phyloP scores from a whole-genome alignment of 2,113 vertebrate genomes.

The Plestiodon gilberti region DNA sequence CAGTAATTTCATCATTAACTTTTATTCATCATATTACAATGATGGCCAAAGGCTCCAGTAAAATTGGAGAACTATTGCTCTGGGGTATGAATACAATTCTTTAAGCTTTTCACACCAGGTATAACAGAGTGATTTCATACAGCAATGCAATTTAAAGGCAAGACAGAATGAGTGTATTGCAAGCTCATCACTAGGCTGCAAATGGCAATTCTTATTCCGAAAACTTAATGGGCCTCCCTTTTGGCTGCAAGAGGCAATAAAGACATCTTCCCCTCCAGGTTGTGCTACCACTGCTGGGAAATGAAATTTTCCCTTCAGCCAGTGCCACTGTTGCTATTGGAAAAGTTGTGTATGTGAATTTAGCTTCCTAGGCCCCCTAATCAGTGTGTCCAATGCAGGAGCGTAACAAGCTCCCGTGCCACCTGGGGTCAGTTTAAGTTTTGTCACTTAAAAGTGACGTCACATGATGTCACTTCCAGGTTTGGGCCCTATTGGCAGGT shows the following conservation, averaged over 20 bases:
- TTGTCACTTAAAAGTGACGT: too few species aligned
- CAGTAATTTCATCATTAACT: conserved; percentile 5
- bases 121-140: not conserved
- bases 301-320: not conserved
- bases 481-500: too few species aligned
- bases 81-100: not conserved
- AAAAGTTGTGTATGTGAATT: not conserved
- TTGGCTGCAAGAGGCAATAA: not conserved
- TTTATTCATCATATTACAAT: not conserved
- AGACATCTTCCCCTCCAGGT: not conserved
- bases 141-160: not conserved
- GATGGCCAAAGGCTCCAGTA: not conserved
- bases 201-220: not conserved
- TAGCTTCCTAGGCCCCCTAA: not conserved
- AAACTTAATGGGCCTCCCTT: not conserved
- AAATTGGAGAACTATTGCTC: not conserved
- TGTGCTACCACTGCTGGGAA: not conserved
- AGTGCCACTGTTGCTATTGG: not conserved
- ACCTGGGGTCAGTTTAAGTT: too few species aligned
- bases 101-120: not conserved
- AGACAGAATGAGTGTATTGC: not conserved
- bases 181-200: not conserved
- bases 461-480: too few species aligned
- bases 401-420: too few species aligned
- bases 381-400: not conserved